Conservation (phyloP, 2,888 invertebrate genomes). For the Balanococcus diminutus region DNA sequence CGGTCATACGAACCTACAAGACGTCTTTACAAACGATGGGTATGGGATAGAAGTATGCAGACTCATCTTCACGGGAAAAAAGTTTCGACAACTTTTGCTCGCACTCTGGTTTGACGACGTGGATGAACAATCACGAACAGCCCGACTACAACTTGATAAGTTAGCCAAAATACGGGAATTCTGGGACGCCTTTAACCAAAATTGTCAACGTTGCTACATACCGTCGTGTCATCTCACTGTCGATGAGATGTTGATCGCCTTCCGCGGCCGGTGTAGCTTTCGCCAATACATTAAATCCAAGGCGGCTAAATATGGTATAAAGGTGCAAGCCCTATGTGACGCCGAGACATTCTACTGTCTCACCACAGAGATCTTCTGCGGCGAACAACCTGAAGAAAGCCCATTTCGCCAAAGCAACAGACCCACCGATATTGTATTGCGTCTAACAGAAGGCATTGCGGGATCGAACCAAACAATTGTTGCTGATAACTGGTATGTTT, state of each 20-base stretch:
- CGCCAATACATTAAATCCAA: neutral
- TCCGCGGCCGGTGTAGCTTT: neutral
- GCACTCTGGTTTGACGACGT: neutral
- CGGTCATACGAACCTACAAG: neutral
- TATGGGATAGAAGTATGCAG: neutral
- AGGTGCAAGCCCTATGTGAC: neutral
- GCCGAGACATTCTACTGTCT: neutral
- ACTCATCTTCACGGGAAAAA: neutral
- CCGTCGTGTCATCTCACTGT: neutral
- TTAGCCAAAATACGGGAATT: neutral
- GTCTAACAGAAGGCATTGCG: constrained; percentile 48
- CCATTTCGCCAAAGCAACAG: neutral
- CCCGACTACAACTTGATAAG: neutral
- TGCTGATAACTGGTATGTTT: constrained; percentile 56
- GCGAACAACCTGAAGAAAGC: neutral
- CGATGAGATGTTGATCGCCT: neutral
- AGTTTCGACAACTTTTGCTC: neutral
- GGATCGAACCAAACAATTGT: constrained; percentile 56
- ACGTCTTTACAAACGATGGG: neutral
- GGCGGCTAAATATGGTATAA: neutral
- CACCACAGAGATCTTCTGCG: neutral
- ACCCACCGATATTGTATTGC: neutral
- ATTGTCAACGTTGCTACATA: neutral
- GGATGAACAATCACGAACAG: neutral
- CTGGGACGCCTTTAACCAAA: neutral